phyloP scores from a whole-genome alignment of 2,888 invertebrate genomes.

The Brachypterus glaber region DNA sequence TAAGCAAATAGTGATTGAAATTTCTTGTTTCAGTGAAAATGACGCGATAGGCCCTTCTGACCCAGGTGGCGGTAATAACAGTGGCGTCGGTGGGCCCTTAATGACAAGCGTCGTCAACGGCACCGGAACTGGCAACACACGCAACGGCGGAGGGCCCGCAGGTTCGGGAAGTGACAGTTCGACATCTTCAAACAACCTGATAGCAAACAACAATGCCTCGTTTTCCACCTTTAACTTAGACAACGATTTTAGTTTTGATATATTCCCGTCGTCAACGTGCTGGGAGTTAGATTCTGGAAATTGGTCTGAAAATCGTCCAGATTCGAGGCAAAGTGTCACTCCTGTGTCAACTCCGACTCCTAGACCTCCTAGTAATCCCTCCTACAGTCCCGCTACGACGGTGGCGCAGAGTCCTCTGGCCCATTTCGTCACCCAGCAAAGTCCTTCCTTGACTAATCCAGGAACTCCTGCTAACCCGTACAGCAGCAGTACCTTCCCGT shows the following conservation, averaged over 20 bases:
- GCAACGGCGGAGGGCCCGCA: constrained; percentile 19
- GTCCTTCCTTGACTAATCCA: constrained; percentile 41
- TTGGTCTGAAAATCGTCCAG: constrained; percentile 45
- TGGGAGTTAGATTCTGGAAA: constrained; percentile 42
- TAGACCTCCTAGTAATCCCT: constrained; percentile 45
- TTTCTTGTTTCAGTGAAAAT: constrained; percentile 29
- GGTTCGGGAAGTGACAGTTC: constrained; percentile 32
- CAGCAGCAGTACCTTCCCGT: constrained; percentile 47
- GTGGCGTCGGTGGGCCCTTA: constrained; percentile 55
- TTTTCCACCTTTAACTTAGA: constrained; percentile 33
- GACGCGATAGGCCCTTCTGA: constrained; percentile 34
- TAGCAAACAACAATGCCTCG: constrained; percentile 22
- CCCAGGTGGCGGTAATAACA: constrained; percentile 31
- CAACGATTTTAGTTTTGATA: constrained; percentile 40
- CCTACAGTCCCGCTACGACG: constrained; percentile 35
- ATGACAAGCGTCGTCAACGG: constrained; percentile 69
- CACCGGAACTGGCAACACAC: constrained; percentile 33
- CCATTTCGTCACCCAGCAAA: constrained; percentile 46
- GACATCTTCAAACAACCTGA: constrained; percentile 28
- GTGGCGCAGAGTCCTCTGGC: constrained; percentile 40
- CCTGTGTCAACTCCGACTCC: constrained; percentile 55
- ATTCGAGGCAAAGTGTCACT: constrained; percentile 54
- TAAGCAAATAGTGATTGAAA: no score
- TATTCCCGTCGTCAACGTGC: constrained; percentile 56
- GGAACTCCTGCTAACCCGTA: constrained; percentile 35